Evolutionary conservation across 2,797 vertebrate genomes (phyloP).

Genomic region (Setipinna tenuifilis): DNA sequence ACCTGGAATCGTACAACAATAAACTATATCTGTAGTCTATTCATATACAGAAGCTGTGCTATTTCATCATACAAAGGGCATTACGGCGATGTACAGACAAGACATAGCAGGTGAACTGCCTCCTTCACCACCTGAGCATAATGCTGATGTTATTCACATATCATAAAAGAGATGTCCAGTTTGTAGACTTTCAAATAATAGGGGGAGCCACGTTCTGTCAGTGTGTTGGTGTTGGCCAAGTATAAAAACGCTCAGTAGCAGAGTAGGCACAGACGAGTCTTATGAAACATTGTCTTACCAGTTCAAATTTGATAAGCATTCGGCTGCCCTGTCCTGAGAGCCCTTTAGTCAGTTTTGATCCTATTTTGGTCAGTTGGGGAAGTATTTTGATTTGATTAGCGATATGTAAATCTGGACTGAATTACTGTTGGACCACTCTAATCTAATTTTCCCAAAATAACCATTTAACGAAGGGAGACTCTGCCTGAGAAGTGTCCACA

Average conservation of each 20-base stretch:
- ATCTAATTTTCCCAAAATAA: slow-evolving; percentile 51
- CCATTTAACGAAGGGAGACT: slow-evolving; percentile 23
- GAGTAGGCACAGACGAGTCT: background rate
- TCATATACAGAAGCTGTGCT: background rate
- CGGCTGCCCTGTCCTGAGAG: slow-evolving; percentile 8
- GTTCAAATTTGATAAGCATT: slow-evolving; percentile 39
- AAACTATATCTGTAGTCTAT: background rate
- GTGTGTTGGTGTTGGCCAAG: background rate
- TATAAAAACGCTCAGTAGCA: background rate
- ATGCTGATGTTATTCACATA: background rate
- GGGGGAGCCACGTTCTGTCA: background rate
- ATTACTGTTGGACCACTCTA: slow-evolving; percentile 37
- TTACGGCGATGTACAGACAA: background rate
- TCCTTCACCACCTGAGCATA: background rate
- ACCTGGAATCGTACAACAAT: background rate
- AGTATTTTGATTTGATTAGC: slow-evolving; percentile 49
- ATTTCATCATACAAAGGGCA: background rate
- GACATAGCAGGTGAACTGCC: background rate
- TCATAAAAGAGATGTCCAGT: background rate
- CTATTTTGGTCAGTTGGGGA: slow-evolving; percentile 26
- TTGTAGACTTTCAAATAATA: background rate
- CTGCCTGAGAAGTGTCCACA: slow-evolving; percentile 21
- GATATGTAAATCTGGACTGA: slow-evolving; percentile 37
- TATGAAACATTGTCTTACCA: slow-evolving; percentile 1
- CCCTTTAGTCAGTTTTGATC: background rate